Base-by-base conservation (phyloP, 2,797 vertebrate genomes). In the Cuculus canorus region DNA sequence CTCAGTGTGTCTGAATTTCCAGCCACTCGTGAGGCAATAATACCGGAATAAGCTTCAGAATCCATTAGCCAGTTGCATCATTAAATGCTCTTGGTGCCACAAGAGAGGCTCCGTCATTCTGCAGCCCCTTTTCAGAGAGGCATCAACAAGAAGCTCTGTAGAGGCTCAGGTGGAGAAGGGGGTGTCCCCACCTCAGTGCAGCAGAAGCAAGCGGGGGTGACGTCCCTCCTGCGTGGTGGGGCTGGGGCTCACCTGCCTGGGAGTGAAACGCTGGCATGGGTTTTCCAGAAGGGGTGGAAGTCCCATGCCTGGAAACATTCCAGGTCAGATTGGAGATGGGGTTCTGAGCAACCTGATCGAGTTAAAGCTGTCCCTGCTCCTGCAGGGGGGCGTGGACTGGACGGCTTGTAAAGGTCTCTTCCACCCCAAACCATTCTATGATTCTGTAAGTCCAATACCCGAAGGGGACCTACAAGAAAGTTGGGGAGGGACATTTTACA, bases 181-280 rank as follows among this genome's bases (percentile, higher is more conserved):
- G 4, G 3, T 47, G 28, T 9, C 18, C 23, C 9, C 5, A 2
- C 5, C 53, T 33, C 0, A 0, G 3, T 65, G 33, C 33, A 80
- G 48, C 41, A 54, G 21, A 6, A 66, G 21, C 15, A 43, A 54
- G 22, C 14, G 24, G 3, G 30, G 35, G 8, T 22, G 27, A 86
- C 37, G 39, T 30, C 19, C 28, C 13, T 59, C 56, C 33, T 33
- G 70, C 16, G 9, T 4, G 13, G n/a, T n/a, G 24, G 56, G n/a
- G 32, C 13, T 13, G 56, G 15, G n/a, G 32, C 39, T 71, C 23
- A 27, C 22, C 48, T 5, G 3, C 17, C n/a, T 60, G 72, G 21
- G 45, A 47, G 45, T 22, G 45, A 47, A 47, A 47, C 45, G 19
- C 45, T 45, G 43, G 43, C 43, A 19, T 45, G 47, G 45, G 45